Base-by-base conservation (phyloP, 2,888 invertebrate species). In the Tetragonula carbonaria region DNA sequence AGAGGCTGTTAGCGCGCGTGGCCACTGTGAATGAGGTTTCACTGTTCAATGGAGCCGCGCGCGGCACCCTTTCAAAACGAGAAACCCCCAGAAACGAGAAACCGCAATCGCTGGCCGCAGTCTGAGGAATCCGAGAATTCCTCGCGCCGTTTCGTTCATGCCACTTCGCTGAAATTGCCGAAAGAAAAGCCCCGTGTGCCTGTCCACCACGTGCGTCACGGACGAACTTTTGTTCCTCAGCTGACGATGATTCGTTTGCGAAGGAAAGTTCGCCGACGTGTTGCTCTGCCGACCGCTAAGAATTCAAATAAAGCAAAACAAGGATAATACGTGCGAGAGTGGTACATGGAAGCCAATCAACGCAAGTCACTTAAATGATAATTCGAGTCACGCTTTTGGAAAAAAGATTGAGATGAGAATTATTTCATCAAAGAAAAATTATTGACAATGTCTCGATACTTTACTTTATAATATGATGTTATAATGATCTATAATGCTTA, bases 31-130 rank as follows among this genome's bases (percentile, higher is more conserved):
- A 76, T 77, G 77, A 67, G 76, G 57, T 67, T 78, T 53, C 57
- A 53, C 21, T 8, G 68, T 66, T 55, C 50, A 71, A 51, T 59
- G 57, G 23, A 66, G 66, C 45, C 65, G 45, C n/a, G 65, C 28
- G 62, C 80, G 50, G n/a, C 57, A 33, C 23, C 55, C 59, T 75
- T 82, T 59, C 67, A 28, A 82, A 78, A 59, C 73, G 72, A 53
- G 38, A 68, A 73, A 57, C 75, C 74, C 53, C 45, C 57, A 55
- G 74, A 62, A 86, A 70, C 65, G 78, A 23, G 73, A 66, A 76
- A 76, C 78, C 77, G 38, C 77, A 67, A 66, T 45, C 28, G 63
- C 53, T 51, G 23, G 51, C 53, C 62, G 63, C 16, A 51, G 51
- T n/a, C 21, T 4, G 77, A 63, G 63, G 51, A 55, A 78, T 65